Evolutionary conservation across 2,113 vertebrate genomes (phyloP).

Genomic region (Lampris megalopsis): DNA sequence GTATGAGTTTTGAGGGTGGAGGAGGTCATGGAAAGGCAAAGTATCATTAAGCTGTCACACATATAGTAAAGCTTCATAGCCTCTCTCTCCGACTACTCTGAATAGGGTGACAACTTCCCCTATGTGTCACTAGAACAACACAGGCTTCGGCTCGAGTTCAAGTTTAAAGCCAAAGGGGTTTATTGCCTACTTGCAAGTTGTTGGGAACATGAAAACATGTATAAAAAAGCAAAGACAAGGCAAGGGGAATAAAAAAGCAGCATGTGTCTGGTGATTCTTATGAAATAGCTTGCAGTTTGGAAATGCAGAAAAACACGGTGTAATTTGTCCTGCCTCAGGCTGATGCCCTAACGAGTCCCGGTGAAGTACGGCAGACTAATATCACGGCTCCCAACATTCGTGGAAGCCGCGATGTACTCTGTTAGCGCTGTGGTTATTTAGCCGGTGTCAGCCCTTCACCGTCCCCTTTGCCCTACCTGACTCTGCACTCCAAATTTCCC

Average conservation of each 20-base stretch:
- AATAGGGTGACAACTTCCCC: constrained; percentile 55
- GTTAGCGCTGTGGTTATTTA: constrained; percentile 60
- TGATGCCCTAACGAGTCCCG: constrained; percentile 49
- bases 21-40: constrained; percentile 69
- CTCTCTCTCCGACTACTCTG: constrained; percentile 35
- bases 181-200: constrained; percentile 43
- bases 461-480: constrained; percentile 68
- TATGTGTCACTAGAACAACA: constrained; percentile 71
- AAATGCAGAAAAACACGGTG: too few relatives aligned
- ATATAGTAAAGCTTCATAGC: constrained; percentile 54
- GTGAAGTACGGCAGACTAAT: constrained; percentile 65
- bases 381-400: constrained; percentile 54
- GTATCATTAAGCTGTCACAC: constrained; percentile 75
- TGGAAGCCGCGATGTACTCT: constrained; percentile 44
- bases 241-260: constrained; percentile 38
- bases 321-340: constrained; percentile 27
- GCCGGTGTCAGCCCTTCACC: constrained; percentile 67
- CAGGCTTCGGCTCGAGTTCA: constrained; percentile 52
- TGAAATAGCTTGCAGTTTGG: too few relatives aligned
- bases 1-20: constrained; percentile 45
- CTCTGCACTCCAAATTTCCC: constrained; percentile 71
- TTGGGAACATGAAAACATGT: constrained; percentile 25
- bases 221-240: constrained; percentile 40
- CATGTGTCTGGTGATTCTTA: constrained; percentile 43
- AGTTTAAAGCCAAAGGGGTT: constrained; percentile 42